Evolutionary conservation across 2,888 invertebrate species (phyloP), one percentile per base, ranked within the genome.

Genomic region (Drosophila prolongata): DNA sequence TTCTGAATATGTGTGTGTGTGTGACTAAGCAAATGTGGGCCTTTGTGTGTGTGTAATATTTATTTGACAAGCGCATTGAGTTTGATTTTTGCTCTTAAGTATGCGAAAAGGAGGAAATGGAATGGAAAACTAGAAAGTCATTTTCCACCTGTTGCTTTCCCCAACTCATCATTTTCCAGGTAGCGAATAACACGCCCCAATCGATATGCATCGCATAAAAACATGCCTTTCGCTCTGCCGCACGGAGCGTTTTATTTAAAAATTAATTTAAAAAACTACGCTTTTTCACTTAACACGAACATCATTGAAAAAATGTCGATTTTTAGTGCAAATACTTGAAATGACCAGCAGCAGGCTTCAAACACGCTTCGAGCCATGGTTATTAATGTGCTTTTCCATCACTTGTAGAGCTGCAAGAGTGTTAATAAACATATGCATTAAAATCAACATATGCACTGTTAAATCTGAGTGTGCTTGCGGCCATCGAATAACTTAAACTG

Each of bases 61-160:
- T 62, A 70, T 71, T 70, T 71, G 70, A 68, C 70, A 70, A 70
- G 72, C 72, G 72, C 70, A 70, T 70, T 71, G 70, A 62, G 55
- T 70, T 70, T 70, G 70, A 70, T 70, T 70, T 70, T 44, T 55
- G 61, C 61, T 30, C 68, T 47, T 68, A 37, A 68, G 66, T 67
- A 67, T 68, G 66, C 47, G 47, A 49, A 56, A 40, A 19, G 46
- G 16, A 35, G 67, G 46, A 46, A 66, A 44, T 67, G 44, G 44
- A 35, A 65, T 38, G 67, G 46, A 66, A 66, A 67, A 66, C 38
- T 55, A 54, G 56, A 67, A 67, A 67, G 68, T 67, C 66, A 67
- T 67, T 67, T 67, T 55, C 66, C 68, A 66, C 66, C 68, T 67
- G 66, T 66, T 66, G 66, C 40, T 19, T 42, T 14, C n/a, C 2